Conservation (phyloP, 1,140 invertebrate genomes). For the Papilio xuthus region DNA sequence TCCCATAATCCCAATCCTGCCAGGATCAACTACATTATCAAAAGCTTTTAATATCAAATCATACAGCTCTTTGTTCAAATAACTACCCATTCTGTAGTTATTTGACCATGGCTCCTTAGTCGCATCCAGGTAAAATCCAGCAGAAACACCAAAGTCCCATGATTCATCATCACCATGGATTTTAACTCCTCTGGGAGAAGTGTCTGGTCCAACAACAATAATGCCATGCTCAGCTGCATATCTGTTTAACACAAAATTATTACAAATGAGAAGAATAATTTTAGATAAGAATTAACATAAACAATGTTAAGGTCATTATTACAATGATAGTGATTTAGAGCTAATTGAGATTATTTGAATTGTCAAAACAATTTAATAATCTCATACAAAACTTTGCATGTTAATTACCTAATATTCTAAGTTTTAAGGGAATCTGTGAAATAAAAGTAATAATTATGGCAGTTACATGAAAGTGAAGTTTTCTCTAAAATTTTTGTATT, state of each 20-base stretch:
- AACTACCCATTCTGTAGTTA: constrained; percentile 98
- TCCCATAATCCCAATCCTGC: constrained; percentile 91
- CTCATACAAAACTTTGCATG: neutral
- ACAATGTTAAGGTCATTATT: constrained; percentile 37
- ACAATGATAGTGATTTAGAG: constrained; percentile 34
- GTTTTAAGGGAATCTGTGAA: too few relatives aligned
- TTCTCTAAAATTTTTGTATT: too few relatives aligned
- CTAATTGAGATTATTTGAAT: constrained; percentile 5
- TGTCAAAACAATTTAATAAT: neutral
- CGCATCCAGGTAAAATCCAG: constrained; percentile 98
- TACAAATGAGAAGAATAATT: neutral
- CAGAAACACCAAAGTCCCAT: constrained; percentile 97
- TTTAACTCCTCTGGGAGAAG: constrained; percentile 95
- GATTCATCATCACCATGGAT: constrained; percentile 94
- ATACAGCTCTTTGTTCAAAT: constrained; percentile 95
- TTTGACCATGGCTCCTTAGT: constrained; percentile 94
- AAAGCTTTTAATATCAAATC: constrained; percentile 85
- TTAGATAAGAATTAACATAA: constrained; percentile 36
- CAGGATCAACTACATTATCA: constrained; percentile 76
- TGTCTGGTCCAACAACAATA: constrained; percentile 96
- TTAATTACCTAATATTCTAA: too few relatives aligned
- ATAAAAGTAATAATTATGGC: too few relatives aligned
- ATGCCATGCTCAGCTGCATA: constrained; percentile 91
- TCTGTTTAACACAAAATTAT: constrained; percentile 56
- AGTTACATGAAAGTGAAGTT: too few relatives aligned